Percentiles rank a stretch among this genome's conserved stretches.
These are phyloP conservation scores for Lepisosteus oculatus DNA, from an alignment of 2,113 vertebrate genomes.

Conservation along the genomic window DNA sequence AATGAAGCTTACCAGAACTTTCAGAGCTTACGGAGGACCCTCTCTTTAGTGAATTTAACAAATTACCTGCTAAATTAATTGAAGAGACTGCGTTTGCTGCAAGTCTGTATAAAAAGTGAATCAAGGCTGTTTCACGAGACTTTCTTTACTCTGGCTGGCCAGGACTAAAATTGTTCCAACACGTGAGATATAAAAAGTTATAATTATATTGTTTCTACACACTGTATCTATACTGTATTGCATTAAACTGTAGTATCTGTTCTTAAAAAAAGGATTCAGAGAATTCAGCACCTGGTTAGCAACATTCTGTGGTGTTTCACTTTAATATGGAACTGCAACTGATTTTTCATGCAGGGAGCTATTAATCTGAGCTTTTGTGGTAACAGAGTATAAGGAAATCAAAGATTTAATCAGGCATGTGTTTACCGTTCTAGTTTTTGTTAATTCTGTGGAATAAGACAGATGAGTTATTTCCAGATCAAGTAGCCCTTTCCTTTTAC, in stretches of 20 bases:
- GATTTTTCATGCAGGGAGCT: conserved; percentile 1
- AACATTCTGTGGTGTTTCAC: conserved; percentile 16
- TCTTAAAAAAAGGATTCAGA: conserved; percentile 14
- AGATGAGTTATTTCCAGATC: background rate
- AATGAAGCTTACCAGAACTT: too few relatives aligned
- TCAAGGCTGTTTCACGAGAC: too few relatives aligned
- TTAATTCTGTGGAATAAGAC: background rate
- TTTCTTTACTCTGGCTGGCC: too few relatives aligned
- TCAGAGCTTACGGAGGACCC: too few relatives aligned
- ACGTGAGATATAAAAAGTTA: too few relatives aligned
- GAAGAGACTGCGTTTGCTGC: too few relatives aligned
- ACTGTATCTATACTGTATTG: too few relatives aligned
- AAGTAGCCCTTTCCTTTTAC: background rate
- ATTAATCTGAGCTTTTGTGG: background rate
- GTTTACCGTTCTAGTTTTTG: background rate
- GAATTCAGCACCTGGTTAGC: conserved; percentile 23
- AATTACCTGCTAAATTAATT: too few relatives aligned
- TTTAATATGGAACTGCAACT: conserved; percentile 42
- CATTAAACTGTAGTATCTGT: conserved; percentile 27
- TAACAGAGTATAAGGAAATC: conserved; percentile 35
- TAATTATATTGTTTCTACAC: too few relatives aligned
- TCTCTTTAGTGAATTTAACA: too few relatives aligned
- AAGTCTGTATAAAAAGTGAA: too few relatives aligned
- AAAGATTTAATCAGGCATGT: background rate
- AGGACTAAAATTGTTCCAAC: too few relatives aligned